Evolutionary conservation across 2,113 vertebrate species (phyloP).

Genomic region (Megaleporinus macrocephalus): DNA sequence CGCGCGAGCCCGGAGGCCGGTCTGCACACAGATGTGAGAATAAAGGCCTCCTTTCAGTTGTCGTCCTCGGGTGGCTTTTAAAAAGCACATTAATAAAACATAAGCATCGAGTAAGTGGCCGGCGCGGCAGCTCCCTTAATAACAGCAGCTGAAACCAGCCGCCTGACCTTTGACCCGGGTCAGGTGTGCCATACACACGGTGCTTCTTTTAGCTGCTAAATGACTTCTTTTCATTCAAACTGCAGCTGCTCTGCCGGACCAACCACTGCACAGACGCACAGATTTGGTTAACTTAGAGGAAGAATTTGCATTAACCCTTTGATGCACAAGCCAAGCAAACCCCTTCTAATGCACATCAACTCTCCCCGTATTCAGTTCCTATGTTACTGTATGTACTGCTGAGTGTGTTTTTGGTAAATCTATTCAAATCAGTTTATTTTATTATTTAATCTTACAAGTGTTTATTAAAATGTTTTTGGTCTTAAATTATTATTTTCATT

Average conservation of each 20-base stretch:
- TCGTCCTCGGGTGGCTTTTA: conserved; percentile 70
- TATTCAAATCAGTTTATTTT: too few relatives aligned
- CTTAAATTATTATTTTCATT: too few relatives aligned
- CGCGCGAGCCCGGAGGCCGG: conserved; percentile 38
- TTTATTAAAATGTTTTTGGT: too few relatives aligned
- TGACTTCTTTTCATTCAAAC: neutral
- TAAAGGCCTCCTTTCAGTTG: conserved; percentile 72
- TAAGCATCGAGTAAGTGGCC: conserved; percentile 74
- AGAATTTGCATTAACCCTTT: too few relatives aligned
- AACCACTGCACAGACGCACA: too few relatives aligned
- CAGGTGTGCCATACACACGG: conserved; percentile 68
- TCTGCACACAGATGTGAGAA: conserved; percentile 75
- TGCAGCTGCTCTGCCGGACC: neutral
- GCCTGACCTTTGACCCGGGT: conserved; percentile 65
- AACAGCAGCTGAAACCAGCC: conserved; percentile 43
- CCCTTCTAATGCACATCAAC: too few relatives aligned
- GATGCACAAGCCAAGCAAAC: too few relatives aligned
- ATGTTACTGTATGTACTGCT: too few relatives aligned
- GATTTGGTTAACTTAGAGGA: neutral
- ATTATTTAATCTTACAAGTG: too few relatives aligned
- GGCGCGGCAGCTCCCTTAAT: conserved; percentile 63
- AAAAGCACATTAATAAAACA: conserved; percentile 83
- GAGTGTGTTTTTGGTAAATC: too few relatives aligned
- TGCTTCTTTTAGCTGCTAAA: neutral
- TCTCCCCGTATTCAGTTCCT: too few relatives aligned